These are phyloP conservation scores for Corythucha ciliata DNA, from an alignment of 2,888 invertebrate genomes.

Conservation along the genomic window DNA sequence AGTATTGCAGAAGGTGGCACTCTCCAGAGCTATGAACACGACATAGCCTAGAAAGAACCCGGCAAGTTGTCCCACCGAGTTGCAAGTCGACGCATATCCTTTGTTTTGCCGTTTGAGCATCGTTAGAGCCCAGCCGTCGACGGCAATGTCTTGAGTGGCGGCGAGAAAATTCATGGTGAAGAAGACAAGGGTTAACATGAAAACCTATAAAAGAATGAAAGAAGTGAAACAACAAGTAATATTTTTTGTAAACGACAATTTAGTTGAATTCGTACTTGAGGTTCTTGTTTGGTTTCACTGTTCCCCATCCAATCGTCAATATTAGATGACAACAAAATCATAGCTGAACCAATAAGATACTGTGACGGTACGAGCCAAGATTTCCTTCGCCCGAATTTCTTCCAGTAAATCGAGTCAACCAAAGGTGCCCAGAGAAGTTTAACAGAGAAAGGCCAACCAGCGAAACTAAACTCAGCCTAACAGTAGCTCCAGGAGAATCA, in stretches of 20 bases:
- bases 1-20: conserved; percentile 88
- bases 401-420: conserved; percentile 83
- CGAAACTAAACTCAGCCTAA: conserved; percentile 85
- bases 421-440: conserved; percentile 98
- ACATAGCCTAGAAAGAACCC: conserved; percentile 96
- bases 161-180: conserved; percentile 90
- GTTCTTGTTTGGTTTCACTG: conserved; percentile 13
- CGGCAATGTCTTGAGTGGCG: conserved; percentile 98
- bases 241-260: neutral
- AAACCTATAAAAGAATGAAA: conserved; percentile 16
- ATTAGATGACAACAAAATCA: conserved; percentile 73
- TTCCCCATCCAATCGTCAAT: conserved; percentile 61
- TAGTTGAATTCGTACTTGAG: conserved; percentile 21
- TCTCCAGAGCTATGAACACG: conserved; percentile 90
- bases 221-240: neutral
- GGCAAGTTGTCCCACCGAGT: conserved; percentile 95
- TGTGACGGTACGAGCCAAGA: conserved; percentile 92
- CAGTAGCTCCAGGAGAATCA: conserved; percentile 38
- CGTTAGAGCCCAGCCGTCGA: conserved; percentile 99
- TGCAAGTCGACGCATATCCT: conserved; percentile 97
- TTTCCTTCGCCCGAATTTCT: conserved; percentile 82
- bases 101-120: conserved; percentile 94
- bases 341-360: conserved; percentile 63
- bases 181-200: conserved; percentile 70
- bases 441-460: conserved; percentile 81